Evolutionary conservation across 2,113 vertebrate genomes (phyloP).

Genomic region (Rhea americana): DNA sequence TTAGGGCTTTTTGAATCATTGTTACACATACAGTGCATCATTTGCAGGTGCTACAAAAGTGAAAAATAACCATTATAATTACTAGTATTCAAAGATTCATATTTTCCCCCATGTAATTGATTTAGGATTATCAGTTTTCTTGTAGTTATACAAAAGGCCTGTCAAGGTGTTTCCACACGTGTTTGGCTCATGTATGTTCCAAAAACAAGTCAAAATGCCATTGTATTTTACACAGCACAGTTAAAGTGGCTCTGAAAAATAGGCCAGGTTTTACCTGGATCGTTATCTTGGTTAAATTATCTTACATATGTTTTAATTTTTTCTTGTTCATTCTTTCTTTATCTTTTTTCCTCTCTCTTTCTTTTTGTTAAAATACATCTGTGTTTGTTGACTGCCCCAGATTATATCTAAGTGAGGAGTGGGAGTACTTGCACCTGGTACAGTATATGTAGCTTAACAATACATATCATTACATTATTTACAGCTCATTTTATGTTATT

Average conservation of each 20-base stretch:
- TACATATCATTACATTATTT: constrained; percentile 93
- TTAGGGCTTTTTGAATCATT: constrained; percentile 84
- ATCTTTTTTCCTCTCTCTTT: constrained; percentile 77
- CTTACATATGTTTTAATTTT: constrained; percentile 78
- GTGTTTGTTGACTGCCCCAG: constrained; percentile 89
- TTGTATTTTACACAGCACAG: constrained; percentile 76
- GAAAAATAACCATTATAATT: constrained; percentile 99
- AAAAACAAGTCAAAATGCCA: constrained; percentile 79
- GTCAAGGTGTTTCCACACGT: constrained; percentile 86
- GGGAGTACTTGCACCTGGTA: constrained; percentile 94
- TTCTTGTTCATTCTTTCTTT: constrained; percentile 79
- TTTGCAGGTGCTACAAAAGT: constrained; percentile 97
- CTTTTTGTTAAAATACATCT: constrained; percentile 94
- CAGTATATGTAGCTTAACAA: constrained; percentile 87
- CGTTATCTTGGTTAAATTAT: constrained; percentile 85
- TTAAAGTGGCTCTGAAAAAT: constrained; percentile 75
- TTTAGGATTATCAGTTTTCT: constrained; percentile 95
- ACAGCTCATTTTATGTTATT: constrained; percentile 87
- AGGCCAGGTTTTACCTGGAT: constrained; percentile 85
- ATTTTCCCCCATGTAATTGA: constrained; percentile 86
- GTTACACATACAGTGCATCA: constrained; percentile 80
- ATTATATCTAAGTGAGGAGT: constrained; percentile 87
- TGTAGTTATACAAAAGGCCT: constrained; percentile 91
- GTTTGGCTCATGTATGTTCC: constrained; percentile 86
- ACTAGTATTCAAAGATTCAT: constrained; percentile 99